Evolutionary conservation across 2,797 vertebrate genomes (phyloP), one percentile per base, ranked within the genome.

Genomic region (Centropyge bicolor): DNA sequence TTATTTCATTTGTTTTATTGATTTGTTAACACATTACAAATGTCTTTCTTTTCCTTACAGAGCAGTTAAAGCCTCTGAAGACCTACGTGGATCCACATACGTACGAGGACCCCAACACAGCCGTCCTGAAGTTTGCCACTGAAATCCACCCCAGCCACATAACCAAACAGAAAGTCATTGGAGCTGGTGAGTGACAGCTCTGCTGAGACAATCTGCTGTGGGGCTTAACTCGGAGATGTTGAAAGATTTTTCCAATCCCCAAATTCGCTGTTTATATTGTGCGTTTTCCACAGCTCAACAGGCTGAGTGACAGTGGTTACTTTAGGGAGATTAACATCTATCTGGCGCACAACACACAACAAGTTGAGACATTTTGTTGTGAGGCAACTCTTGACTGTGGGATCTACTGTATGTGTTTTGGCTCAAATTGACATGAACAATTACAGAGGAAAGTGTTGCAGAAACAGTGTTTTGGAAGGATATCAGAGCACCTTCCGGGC

Each of bases 11-110:
- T 9, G 20, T 35, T 65, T 65, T 4, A 13, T 54, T 10, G 3
- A 40, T 56, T 72, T 31, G 7, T 68, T 59, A 79, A 82, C 17
- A 17, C 63, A 5, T 17, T 78, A 63, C 17, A 62, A 71, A 70
- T 64, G 36, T 55, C 14, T 31, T 14, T 54, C 35, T 83, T 74
- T 17, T 6, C 27, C 57, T 51, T 31, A 20, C 91, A 99, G 98
- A 99, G 57, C 98, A 99, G 94, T 85, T 99, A 82, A 99, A 99
- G 89, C 98, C 98, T 46, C 93, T 99, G 81, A 99, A 99, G 91
- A 98, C 98, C 0, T 99, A 99, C 0, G 98, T 99, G 78, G 98
- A 99, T 81, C 98, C 98, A 1, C 98, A 99, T 79, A 99, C 98
- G 0, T 99, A 99, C 0, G 98, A 99, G 90, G 98, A 99, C 94